Evolutionary conservation across 2,113 vertebrate genomes (phyloP).

Genomic region (Gopherus evgoodei): DNA sequence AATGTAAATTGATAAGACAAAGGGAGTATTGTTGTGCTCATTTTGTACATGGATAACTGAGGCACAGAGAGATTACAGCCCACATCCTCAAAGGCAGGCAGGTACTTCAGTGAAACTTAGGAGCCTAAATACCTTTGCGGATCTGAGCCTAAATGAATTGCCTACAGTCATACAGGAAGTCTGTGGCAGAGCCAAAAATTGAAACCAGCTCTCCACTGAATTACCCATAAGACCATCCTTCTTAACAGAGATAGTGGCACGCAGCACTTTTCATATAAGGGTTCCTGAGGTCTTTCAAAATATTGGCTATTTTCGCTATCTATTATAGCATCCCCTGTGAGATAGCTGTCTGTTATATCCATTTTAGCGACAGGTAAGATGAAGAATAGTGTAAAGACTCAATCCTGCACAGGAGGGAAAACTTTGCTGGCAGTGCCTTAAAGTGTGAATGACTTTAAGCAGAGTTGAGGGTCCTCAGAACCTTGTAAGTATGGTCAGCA

Average conservation of each 20-base stretch:
- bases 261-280: neutral
- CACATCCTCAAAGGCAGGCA: neutral
- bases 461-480: neutral
- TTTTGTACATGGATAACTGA: neutral
- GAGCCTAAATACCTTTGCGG: neutral
- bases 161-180: neutral
- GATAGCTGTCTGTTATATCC: neutral
- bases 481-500: neutral
- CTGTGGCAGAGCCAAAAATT: neutral
- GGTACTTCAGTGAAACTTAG: neutral
- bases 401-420: rapidly evolving
- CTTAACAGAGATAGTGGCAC: rapidly evolving
- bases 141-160: neutral
- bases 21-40: neutral
- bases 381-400: rapidly evolving
- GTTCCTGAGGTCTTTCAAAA: neutral
- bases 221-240: neutral
- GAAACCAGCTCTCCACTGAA: neutral
- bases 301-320: neutral
- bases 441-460: neutral
- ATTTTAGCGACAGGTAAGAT: neutral
- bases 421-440: neutral
- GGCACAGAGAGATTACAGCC: neutral
- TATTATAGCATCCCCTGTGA: neutral
- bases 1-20: slow-evolving; percentile 43